Evolutionary conservation across 1,140 invertebrate genomes (phyloP), one percentile per base, ranked within the genome.

Genomic region (Megalonaias nervosa): DNA sequence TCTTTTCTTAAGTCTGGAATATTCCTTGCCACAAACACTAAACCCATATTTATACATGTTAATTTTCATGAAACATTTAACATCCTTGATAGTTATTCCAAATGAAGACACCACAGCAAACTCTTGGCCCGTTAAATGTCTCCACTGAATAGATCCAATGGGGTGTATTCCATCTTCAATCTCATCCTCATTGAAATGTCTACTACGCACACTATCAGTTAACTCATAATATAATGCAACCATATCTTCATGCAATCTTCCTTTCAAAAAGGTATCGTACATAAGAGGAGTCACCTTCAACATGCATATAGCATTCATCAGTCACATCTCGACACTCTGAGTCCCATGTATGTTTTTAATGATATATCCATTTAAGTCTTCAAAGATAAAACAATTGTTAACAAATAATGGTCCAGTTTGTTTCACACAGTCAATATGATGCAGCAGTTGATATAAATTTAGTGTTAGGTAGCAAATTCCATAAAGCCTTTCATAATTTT

Each of bases 321-420:
- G 21, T 48, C 75, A 73, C 21, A 61, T 76, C 15, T 80, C 74
- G 55, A 80, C 60, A 17, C 79, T 73, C n/a, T 75, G 72, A 13
- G 79, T 75, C 58, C 79, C 70, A 76, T 80, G 71, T n/a, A 81
- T 77, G 26, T 81, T 70, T 26, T 81, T 81, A 13, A 81, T 26
- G 61, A 81, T 77, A 67, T n/a, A 81, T 15, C 74, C 74, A 81
- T 81, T 81, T 17, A 81, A 66, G 67, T 77, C 74, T 74, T 80
- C 79, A 76, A 80, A 80, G 31, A 80, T 76, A 58, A 82, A 82
- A 68, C 81, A 82, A 38, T 75, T 77, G 58, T 82, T 79, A 61
- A 74, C 78, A 79, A 59, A 82, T n/a, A 82, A 67, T 23, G 79
- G 81, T n/a, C 81, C 78, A 26, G 69, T 79, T 56, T 77, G 23